Evolutionary conservation across 2,797 vertebrate species (phyloP).

Genomic region (Chelon labrosus): DNA sequence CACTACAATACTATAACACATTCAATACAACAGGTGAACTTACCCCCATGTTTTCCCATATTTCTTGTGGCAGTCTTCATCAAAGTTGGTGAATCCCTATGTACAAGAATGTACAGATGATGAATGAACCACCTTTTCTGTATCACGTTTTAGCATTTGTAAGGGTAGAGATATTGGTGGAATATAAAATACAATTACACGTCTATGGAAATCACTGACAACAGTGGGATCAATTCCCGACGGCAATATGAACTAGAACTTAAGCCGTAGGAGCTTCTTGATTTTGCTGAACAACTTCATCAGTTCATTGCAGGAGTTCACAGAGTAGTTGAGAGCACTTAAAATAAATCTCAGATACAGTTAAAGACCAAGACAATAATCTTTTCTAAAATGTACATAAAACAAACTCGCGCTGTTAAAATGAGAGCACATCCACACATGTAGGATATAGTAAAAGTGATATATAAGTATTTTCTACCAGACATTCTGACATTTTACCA

Average conservation of each 20-base stretch:
- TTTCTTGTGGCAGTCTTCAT: constrained; percentile 72
- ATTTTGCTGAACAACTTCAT: too few relatives aligned
- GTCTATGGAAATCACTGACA: too few relatives aligned
- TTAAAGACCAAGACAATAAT: background rate
- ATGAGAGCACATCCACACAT: too few relatives aligned
- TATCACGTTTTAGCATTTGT: background rate
- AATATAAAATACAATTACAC: background rate
- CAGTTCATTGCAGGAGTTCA: background rate
- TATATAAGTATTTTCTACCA: too few relatives aligned
- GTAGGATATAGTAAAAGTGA: too few relatives aligned
- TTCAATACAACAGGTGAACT: constrained; percentile 42
- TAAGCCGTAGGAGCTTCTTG: too few relatives aligned
- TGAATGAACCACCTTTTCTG: background rate
- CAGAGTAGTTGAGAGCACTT: background rate
- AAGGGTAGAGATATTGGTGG: background rate
- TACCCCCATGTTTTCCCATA: constrained; percentile 85
- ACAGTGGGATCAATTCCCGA: background rate
- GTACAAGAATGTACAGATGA: background rate
- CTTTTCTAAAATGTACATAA: background rate
- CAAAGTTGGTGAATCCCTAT: constrained; percentile 75
- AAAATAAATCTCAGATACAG: background rate
- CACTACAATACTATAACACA: too few relatives aligned
- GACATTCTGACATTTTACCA: too few relatives aligned
- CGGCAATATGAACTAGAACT: too few relatives aligned
- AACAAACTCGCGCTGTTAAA: too few relatives aligned